A percentile compares a stretch with the other conserved stretches of the same genome.
Conservation (phyloP, 1,140 invertebrate species). For the Drosophila mayri region DNA sequence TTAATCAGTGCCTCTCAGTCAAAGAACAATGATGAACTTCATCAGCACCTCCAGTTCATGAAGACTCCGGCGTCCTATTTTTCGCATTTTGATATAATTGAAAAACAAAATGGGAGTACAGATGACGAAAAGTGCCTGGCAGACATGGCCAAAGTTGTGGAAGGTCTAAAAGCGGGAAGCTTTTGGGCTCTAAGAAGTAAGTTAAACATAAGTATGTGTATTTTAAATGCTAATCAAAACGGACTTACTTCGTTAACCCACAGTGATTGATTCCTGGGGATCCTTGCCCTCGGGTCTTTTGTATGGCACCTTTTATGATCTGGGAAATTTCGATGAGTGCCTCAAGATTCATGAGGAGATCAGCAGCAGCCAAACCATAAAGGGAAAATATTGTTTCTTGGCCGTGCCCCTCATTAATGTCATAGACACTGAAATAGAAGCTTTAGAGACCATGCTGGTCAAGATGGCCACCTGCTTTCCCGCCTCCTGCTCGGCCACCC, state of each 20-base stretch:
- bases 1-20: not conserved
- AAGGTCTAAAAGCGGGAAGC: not conserved
- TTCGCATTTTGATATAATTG: conserved; percentile 5
- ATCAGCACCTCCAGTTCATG: not conserved
- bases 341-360: conserved; percentile 25
- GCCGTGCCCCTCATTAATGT: conserved; percentile 11
- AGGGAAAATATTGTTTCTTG: conserved; percentile 52
- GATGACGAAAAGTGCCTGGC: conserved; percentile 8
- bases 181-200: conserved; percentile 33
- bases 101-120: not conserved
- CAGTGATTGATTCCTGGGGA: conserved; percentile 69
- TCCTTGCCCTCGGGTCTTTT: conserved; percentile 24
- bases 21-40: not conserved
- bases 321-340: conserved; percentile 66
- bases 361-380: conserved; percentile 10
- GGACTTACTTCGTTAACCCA: not conserved
- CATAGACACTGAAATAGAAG: not conserved
- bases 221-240: not conserved
- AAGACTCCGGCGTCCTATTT: conserved; percentile 1
- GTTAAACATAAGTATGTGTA: too few species aligned
- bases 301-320: conserved; percentile 26
- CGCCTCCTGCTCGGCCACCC: conserved; percentile 14
- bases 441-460: conserved; percentile 4
- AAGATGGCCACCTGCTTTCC: conserved; percentile 33
- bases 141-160: conserved; percentile 13